Percentiles rank a stretch among this genome's conserved stretches.
Conservation (phyloP, 2,113 vertebrate genomes). For the Istiophorus platypterus region DNA sequence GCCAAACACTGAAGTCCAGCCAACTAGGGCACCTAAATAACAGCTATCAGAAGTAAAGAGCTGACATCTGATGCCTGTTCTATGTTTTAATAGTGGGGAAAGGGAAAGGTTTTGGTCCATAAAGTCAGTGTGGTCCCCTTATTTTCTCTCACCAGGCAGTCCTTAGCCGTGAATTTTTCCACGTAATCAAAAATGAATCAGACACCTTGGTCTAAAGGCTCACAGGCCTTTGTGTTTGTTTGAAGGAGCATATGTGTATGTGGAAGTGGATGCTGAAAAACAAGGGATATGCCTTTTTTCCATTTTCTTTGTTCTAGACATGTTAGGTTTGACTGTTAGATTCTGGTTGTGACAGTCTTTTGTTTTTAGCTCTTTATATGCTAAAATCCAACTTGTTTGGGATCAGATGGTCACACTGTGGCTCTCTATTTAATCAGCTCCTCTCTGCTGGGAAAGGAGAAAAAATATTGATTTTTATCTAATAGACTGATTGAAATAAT, state of each 20-base stretch:
- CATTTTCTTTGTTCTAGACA: constrained; percentile 4
- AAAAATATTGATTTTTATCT: neutral
- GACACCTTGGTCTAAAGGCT: constrained; percentile 27
- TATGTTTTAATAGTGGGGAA: constrained; percentile 68
- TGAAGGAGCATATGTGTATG: neutral
- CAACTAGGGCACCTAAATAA: constrained; percentile 80
- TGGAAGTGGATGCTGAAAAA: constrained; percentile 1
- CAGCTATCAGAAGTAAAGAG: constrained; percentile 63
- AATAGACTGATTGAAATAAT: neutral
- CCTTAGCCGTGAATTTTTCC: constrained; percentile 61
- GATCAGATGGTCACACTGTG: neutral
- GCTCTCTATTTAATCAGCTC: constrained; percentile 29
- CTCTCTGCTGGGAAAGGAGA: constrained; percentile 1
- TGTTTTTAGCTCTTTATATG: neutral
- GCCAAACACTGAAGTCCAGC: constrained; percentile 72
- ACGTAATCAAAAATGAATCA: constrained; percentile 62
- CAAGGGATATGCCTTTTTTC: constrained; percentile 13
- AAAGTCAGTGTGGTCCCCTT: constrained; percentile 76
- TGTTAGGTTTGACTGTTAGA: neutral
- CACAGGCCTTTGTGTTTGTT: constrained; percentile 7
- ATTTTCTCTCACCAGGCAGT: constrained; percentile 59
- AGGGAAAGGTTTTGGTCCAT: constrained; percentile 64
- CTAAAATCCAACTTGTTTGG: constrained; percentile 2
- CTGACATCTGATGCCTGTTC: constrained; percentile 66
- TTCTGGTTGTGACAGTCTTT: neutral